Evolutionary conservation across 2,797 vertebrate genomes (phyloP).

Genomic region (Hapalemur alaotrensis): DNA sequence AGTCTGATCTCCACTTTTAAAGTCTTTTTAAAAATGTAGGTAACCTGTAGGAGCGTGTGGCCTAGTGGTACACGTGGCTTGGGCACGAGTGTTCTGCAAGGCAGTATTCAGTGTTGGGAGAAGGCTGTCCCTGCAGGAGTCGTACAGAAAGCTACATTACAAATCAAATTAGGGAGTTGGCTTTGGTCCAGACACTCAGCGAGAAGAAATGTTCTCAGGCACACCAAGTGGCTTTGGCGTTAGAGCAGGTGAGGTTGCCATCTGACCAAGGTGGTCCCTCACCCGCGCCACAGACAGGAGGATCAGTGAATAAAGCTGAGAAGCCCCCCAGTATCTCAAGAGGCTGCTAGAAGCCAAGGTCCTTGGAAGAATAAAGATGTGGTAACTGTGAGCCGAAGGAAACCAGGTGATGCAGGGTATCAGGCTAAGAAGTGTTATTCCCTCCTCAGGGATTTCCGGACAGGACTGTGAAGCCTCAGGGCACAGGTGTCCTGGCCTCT

Average conservation of each 20-base stretch:
- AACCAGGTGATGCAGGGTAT: background rate
- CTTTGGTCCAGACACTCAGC: background rate
- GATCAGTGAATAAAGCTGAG: background rate
- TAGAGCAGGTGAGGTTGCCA: background rate
- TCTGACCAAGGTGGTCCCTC: background rate
- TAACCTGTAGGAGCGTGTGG: fast-evolving
- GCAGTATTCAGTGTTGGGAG: background rate
- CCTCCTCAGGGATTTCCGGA: background rate
- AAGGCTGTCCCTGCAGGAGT: background rate
- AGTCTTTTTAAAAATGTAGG: background rate
- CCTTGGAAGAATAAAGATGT: background rate
- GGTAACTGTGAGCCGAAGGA: background rate
- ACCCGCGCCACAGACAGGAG: background rate
- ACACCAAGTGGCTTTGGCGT: background rate
- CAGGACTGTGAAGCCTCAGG: background rate
- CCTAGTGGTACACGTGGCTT: fast-evolving
- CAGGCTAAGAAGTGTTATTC: background rate
- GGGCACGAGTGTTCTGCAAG: no score
- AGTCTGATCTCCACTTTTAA: background rate
- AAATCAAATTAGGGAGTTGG: background rate
- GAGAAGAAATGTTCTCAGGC: background rate
- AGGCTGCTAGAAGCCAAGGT: background rate
- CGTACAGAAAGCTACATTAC: background rate
- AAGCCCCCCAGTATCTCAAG: background rate
- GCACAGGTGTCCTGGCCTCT: background rate